Base-by-base conservation (phyloP, 2,797 vertebrate species). In the Halcyon leucocephala region DNA sequence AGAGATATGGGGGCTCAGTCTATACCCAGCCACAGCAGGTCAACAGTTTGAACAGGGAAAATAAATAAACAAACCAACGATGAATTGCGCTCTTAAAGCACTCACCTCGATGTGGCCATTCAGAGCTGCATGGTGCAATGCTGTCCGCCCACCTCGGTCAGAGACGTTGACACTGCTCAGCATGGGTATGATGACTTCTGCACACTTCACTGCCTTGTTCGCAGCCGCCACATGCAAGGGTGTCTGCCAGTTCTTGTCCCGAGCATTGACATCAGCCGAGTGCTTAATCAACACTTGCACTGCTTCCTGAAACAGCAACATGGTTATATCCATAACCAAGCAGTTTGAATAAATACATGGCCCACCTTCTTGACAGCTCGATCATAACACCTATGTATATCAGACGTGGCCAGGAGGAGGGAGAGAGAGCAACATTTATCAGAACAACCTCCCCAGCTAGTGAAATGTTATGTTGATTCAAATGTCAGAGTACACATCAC, bases 241-340 rank as follows among this genome's bases (percentile, higher is more conserved):
- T 0, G 99, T 99, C 98, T 99, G 99, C 99, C 99, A 99, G 98
- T 99, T 99, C 98, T 99, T 99, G 98, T 99, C 99, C 28, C 99
- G 98, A 0, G 99, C 99, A 0, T 99, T 99, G 93, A 99, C 99
- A 1, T 99, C 99, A 0, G 99, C 99, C 0, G 99, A 99, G 97
- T 99, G 99, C 76, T 99, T 99, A 80, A 99, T 99, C 97, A 99
- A 84, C 66, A 99, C 98, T 28, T 99, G 98, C 37, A 99, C 99
- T 0, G 99, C 99, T 66, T 99, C 99, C 99, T 99, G 93, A 62
- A 95, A 97, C 0, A 16, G 73, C 91, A 86, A 49, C 48, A 26
- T 33, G 21, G 82, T 46, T 25, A 12, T 4, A 22, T 12, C 28
- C 41, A 2, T 51, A 28, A 87, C 2, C 21, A 28, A 9, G 48